Evolutionary conservation across 1,140 invertebrate genomes (phyloP).

Genomic region (Papilio xuthus): DNA sequence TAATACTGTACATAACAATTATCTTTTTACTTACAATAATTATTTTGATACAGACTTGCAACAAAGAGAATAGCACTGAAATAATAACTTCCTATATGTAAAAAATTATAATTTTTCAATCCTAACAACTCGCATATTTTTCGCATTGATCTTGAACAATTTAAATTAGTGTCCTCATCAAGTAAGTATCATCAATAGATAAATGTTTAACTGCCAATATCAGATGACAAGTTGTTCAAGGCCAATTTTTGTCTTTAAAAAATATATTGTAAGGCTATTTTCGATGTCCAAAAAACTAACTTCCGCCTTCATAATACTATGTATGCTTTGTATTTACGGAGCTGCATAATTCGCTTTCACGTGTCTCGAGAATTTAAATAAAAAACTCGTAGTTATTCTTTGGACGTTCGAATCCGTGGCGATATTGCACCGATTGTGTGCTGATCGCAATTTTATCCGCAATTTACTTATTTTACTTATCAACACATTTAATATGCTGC

Average conservation of each 20-base stretch:
- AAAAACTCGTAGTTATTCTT: conserved; percentile 50
- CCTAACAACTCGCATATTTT: background rate
- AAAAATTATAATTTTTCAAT: background rate
- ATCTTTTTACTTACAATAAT: background rate
- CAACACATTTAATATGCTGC: too few species aligned
- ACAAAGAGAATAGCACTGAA: background rate
- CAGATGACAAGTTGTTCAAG: background rate
- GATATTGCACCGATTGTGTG: conserved; percentile 29
- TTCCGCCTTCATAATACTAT: conserved; percentile 16
- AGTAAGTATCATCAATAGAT: too few species aligned
- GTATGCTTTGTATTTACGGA: conserved; percentile 33
- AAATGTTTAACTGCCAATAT: background rate
- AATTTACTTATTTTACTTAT: background rate
- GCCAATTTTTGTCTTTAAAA: background rate
- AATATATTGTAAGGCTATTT: background rate
- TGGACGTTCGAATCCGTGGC: conserved; percentile 41
- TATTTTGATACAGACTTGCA: background rate
- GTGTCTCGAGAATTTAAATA: conserved; percentile 51
- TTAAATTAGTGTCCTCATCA: too few species aligned
- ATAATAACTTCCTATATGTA: background rate
- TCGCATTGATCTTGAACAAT: background rate
- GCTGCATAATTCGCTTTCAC: conserved; percentile 53
- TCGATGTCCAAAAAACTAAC: background rate
- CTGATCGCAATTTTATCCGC: conserved; percentile 9
- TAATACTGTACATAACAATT: conserved; percentile 22